A percentile compares a stretch with the other conserved stretches of the same genome.
phyloP scores from a whole-genome alignment of 1,140 invertebrate species.

The Marisa cornuarietis region DNA sequence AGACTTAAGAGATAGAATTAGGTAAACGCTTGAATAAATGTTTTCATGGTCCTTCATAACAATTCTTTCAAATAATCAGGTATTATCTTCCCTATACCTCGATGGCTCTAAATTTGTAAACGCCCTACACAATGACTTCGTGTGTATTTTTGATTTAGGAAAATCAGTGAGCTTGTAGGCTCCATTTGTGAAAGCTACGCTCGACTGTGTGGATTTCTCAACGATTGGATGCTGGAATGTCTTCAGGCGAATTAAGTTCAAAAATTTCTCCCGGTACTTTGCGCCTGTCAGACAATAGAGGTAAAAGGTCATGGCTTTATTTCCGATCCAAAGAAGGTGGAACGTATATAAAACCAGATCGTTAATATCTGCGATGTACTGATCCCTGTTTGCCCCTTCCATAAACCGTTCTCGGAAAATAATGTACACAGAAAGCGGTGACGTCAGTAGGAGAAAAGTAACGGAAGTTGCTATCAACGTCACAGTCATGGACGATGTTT shows the following conservation, averaged over 20 bases:
- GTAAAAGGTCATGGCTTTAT: not conserved
- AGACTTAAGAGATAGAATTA: too few relatives aligned
- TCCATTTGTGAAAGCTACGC: not conserved
- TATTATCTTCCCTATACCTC: too few relatives aligned
- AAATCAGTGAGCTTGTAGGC: too few relatives aligned
- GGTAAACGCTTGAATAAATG: too few relatives aligned
- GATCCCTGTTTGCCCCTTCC: not conserved
- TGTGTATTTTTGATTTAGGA: too few relatives aligned
- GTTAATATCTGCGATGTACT: not conserved
- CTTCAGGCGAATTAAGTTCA: too few relatives aligned
- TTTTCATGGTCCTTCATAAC: too few relatives aligned
- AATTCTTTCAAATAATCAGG: too few relatives aligned
- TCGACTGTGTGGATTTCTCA: not conserved
- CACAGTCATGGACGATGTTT: not conserved
- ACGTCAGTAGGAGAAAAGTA: not conserved
- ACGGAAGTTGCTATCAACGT: not conserved
- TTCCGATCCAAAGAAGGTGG: not conserved
- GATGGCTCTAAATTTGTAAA: too few relatives aligned
- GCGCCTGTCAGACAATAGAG: not conserved
- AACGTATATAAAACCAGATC: not conserved
- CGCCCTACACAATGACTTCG: too few relatives aligned
- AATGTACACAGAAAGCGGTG: not conserved
- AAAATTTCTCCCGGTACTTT: not conserved
- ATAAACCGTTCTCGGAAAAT: not conserved
- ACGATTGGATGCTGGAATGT: too few relatives aligned